Conservation (phyloP, 2,113 vertebrate species). For the Toxotes jaculatrix region DNA sequence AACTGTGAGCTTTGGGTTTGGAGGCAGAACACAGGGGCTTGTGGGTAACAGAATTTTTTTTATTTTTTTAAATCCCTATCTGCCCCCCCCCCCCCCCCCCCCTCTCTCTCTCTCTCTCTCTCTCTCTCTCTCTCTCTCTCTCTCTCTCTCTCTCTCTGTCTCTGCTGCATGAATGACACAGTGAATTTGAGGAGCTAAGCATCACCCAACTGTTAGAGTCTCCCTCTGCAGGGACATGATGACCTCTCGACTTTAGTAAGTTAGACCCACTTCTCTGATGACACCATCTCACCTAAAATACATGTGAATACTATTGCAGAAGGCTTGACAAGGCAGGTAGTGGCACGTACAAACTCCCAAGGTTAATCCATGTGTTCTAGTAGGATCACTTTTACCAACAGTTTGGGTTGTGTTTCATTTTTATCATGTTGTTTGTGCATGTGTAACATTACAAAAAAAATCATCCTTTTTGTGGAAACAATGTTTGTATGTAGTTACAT, state of each 20-base stretch:
- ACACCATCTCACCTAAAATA: constrained; percentile 41
- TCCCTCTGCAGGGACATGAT: constrained; percentile 21
- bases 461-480: neutral
- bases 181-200: constrained; percentile 32
- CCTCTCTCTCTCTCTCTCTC: too few species aligned
- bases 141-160: neutral
- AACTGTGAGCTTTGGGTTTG: constrained; percentile 38
- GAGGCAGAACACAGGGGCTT: constrained; percentile 40
- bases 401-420: constrained; percentile 1
- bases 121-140: too few species aligned
- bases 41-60: constrained; percentile 18
- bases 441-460: neutral
- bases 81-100: too few species aligned
- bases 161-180: constrained; percentile 19
- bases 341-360: neutral
- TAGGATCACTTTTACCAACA: constrained; percentile 9
- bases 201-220: constrained; percentile 20
- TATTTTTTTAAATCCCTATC: constrained; percentile 1
- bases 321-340: constrained; percentile 5
- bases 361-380: neutral
- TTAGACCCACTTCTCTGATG: constrained; percentile 9
- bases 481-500: neutral
- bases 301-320: constrained; percentile 7
- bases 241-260: constrained; percentile 32
- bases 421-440: neutral